Conservation (phyloP, 2,888 invertebrate species). For the Merodon equestris region DNA sequence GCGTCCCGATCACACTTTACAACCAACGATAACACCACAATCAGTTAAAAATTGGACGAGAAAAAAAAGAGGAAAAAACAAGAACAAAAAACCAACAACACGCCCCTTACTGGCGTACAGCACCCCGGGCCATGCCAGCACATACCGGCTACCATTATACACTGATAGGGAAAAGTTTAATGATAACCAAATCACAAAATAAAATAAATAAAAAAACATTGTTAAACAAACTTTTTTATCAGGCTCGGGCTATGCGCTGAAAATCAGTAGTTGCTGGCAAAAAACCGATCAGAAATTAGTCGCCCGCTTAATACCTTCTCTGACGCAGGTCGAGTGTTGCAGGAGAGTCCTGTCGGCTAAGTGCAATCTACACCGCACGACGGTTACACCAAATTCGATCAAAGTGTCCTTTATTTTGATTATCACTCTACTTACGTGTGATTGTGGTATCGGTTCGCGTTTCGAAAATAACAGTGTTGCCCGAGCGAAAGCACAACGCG, state of each 20-base stretch:
- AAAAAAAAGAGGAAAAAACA: background rate
- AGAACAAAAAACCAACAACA: conserved; percentile 34
- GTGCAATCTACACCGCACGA: no score
- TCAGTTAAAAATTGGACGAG: conserved; percentile 52
- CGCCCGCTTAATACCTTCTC: conserved; percentile 65
- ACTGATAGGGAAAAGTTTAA: conserved; percentile 67
- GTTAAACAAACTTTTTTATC: conserved; percentile 64
- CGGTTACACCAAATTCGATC: background rate
- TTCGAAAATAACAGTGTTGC: no score
- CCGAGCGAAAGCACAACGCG: no score
- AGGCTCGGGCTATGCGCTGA: conserved; percentile 55
- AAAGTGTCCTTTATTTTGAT: conserved; percentile 3
- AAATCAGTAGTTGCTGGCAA: conserved; percentile 67
- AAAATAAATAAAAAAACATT: conserved; percentile 23
- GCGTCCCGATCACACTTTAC: conserved; percentile 56
- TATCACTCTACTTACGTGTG: conserved; percentile 27
- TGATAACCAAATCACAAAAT: conserved; percentile 61
- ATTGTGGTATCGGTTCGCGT: background rate
- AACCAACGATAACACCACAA: conserved; percentile 57
- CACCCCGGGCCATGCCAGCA: background rate
- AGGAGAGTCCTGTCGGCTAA: background rate
- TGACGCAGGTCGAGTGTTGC: conserved; percentile 45
- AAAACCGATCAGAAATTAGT: conserved; percentile 68
- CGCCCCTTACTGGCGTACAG: conserved; percentile 26
- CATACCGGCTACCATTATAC: conserved; percentile 3